These are phyloP conservation scores for Myzus persicae DNA, from an alignment of 1,140 invertebrate species.

Conservation along the genomic window DNA sequence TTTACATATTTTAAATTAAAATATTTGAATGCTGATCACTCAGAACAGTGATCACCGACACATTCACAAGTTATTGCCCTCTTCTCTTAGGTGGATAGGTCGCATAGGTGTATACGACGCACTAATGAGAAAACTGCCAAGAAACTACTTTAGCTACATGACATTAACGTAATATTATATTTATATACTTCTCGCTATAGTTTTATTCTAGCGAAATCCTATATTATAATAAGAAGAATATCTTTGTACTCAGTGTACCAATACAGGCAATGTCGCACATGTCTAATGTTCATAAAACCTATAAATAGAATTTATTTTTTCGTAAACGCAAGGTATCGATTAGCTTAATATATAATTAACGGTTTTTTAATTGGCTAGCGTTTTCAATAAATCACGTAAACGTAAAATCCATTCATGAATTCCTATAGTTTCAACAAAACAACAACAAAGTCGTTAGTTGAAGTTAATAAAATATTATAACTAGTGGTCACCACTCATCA, in stretches of 20 bases:
- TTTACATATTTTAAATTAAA: background rate
- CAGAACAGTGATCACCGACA: background rate
- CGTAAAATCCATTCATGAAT: background rate
- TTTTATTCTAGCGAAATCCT: background rate
- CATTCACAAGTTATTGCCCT: too few species aligned
- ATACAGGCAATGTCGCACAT: background rate
- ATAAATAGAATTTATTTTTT: background rate
- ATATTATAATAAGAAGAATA: too few species aligned
- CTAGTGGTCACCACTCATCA: background rate
- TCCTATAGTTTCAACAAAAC: background rate
- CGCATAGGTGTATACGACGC: background rate
- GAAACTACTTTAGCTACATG: background rate
- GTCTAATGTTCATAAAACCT: background rate
- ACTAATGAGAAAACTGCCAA: background rate
- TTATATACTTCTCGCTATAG: background rate
- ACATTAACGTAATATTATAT: conserved; percentile 8
- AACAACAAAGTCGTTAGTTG: conserved; percentile 23
- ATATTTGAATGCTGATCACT: background rate
- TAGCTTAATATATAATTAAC: background rate
- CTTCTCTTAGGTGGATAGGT: background rate
- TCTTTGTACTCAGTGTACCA: background rate
- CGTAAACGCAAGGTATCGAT: background rate
- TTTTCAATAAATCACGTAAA: background rate
- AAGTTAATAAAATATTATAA: too few species aligned
- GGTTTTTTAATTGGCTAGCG: background rate